Evolutionary conservation across 2,113 vertebrate species (phyloP).

Genomic region (Brachypteracias leptosomus): DNA sequence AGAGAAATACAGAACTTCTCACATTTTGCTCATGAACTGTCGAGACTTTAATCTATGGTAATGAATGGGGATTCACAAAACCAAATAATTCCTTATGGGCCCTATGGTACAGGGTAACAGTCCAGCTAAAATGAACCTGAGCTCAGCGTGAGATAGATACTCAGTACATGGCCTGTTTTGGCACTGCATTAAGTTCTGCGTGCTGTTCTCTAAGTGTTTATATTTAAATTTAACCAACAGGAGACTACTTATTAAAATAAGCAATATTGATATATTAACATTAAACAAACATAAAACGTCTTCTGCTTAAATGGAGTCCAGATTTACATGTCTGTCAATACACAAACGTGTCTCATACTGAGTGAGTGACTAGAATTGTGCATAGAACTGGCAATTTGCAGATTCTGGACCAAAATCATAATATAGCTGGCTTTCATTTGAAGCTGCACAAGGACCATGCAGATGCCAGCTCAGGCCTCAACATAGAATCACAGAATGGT

Average conservation of each 20-base stretch:
- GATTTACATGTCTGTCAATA: background rate
- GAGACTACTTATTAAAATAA: background rate
- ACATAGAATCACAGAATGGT: no score
- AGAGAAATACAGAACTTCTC: background rate
- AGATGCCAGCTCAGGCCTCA: background rate
- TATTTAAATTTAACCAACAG: background rate
- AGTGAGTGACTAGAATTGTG: background rate
- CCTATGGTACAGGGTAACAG: background rate
- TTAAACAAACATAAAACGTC: background rate
- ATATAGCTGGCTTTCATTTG: background rate
- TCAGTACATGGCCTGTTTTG: background rate
- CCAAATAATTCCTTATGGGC: background rate
- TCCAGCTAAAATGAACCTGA: background rate
- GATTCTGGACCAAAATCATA: background rate
- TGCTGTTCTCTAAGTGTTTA: background rate
- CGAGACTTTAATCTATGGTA: background rate
- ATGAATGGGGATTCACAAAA: background rate
- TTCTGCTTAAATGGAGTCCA: background rate
- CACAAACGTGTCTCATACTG: background rate
- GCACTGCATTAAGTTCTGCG: background rate
- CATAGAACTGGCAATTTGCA: background rate
- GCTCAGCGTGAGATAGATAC: background rate
- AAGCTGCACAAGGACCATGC: accelerated
- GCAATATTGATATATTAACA: background rate
- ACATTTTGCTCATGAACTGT: background rate